These are phyloP conservation scores for Malurus leucopterus DNA, from an alignment of 2,797 vertebrate species.

Conservation along the genomic window DNA sequence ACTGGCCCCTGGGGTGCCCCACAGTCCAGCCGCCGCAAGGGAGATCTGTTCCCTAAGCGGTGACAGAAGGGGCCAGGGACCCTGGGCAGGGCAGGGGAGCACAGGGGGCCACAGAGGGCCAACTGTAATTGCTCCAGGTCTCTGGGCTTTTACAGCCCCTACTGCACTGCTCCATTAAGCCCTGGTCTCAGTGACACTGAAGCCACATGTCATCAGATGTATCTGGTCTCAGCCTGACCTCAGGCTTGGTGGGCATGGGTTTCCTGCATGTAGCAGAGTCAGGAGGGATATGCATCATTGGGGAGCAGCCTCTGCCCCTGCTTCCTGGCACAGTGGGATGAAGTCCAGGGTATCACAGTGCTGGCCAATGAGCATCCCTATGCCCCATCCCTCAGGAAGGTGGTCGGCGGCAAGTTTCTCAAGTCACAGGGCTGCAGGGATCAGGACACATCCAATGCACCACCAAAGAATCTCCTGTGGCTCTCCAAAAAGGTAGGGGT, in stretches of 20 bases:
- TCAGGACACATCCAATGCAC: not conserved
- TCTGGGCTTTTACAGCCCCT: not conserved
- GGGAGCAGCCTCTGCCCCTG: not conserved
- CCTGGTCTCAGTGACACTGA: not conserved
- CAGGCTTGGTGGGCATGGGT: not conserved
- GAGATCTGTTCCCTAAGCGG: not conserved
- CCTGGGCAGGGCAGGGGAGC: not conserved
- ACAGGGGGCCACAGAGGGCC: not conserved
- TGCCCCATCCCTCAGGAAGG: not conserved
- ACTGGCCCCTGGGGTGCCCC: not conserved
- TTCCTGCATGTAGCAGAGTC: not conserved
- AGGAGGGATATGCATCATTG: not conserved
- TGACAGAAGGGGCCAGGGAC: accelerated
- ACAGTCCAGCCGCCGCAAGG: not conserved
- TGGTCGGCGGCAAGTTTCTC: not conserved
- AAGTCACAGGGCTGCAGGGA: not conserved
- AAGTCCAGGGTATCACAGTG: not conserved
- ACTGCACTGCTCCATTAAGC: accelerated
- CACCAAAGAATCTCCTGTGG: not conserved
- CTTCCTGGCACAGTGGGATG: not conserved
- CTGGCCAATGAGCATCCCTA: not conserved
- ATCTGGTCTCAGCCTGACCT: not conserved
- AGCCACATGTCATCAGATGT: not conserved
- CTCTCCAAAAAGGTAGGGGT: not conserved
- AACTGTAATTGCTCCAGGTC: not conserved